A percentile compares a stretch with the other conserved stretches of the same genome.
Conservation (phyloP, 2,113 vertebrate species). For the zebrafish (Danio rerio) region GRCz12tu NC_133199.1:5145501-5146000, state of each 20-base stretch:
- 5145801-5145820: constrained; percentile 77
- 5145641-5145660: constrained; percentile 40
- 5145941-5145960: not conserved
- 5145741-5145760: constrained; percentile 62
- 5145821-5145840: constrained; percentile 74
- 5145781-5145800: constrained; percentile 63
- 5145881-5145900: constrained; percentile 56
- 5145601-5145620: constrained; percentile 8
- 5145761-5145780: constrained; percentile 73
- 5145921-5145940: not conserved
- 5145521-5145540: not conserved
- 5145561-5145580: not conserved
- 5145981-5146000: not conserved
- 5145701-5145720: constrained; percentile 63
- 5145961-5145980: not conserved
- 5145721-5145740: constrained; percentile 57
- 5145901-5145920: constrained; percentile 51
- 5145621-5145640: constrained; percentile 43
- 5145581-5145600: not conserved
- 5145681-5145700: constrained; percentile 63
- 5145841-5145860: constrained; percentile 67
- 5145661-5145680: constrained; percentile 37
- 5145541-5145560: not conserved
- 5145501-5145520: not conserved
- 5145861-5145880: constrained; percentile 78